A percentile compares a stretch with the other conserved stretches of the same genome.
Conservation (phyloP, 53 echinoderm and acorn worm genomes). For the Crossaster papposus region DNA sequence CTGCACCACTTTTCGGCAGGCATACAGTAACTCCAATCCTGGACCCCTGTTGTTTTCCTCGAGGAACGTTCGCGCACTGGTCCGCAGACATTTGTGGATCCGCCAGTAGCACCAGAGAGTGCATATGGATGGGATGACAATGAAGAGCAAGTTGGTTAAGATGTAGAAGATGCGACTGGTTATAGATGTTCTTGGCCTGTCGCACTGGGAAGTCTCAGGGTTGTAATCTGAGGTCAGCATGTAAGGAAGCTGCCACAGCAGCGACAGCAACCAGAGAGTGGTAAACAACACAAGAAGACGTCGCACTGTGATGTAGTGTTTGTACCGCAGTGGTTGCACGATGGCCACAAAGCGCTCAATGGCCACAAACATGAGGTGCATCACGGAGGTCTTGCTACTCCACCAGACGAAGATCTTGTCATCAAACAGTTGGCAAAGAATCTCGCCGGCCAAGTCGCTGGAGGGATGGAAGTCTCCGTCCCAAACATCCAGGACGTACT, state of each 20-base stretch:
- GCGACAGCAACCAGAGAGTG: slow-evolving; percentile 65
- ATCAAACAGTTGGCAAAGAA: slow-evolving; percentile 77
- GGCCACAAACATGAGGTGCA: slow-evolving; percentile 82
- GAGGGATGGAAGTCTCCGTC: slow-evolving; percentile 49
- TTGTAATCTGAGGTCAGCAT: slow-evolving; percentile 72
- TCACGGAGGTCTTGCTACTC: slow-evolving; percentile 81
- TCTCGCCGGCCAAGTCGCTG: slow-evolving; percentile 64
- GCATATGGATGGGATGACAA: slow-evolving; percentile 65
- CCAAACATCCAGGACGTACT: slow-evolving; percentile 66
- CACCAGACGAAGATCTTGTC: slow-evolving; percentile 82
- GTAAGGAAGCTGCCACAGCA: slow-evolving; percentile 74
- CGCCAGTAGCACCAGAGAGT: slow-evolving; percentile 66
- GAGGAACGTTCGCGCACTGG: slow-evolving; percentile 49
- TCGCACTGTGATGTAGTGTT: slow-evolving; percentile 66
- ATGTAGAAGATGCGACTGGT: slow-evolving; percentile 70
- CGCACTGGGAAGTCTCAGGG: slow-evolving; percentile 57
- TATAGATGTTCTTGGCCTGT: slow-evolving; percentile 28
- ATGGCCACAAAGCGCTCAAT: slow-evolving; percentile 84
- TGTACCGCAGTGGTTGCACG: slow-evolving; percentile 83
- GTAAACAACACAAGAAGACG: slow-evolving; percentile 65
- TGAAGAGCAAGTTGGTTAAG: slow-evolving; percentile 77
- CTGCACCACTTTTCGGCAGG: slow-evolving; percentile 79
- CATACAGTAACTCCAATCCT: slow-evolving; percentile 61
- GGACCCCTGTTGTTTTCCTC: slow-evolving; percentile 58
- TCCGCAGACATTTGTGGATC: slow-evolving; percentile 72